These are phyloP conservation scores for Patagioenas fasciata DNA, from an alignment of 2,113 vertebrate species.

Conservation along the genomic window DNA sequence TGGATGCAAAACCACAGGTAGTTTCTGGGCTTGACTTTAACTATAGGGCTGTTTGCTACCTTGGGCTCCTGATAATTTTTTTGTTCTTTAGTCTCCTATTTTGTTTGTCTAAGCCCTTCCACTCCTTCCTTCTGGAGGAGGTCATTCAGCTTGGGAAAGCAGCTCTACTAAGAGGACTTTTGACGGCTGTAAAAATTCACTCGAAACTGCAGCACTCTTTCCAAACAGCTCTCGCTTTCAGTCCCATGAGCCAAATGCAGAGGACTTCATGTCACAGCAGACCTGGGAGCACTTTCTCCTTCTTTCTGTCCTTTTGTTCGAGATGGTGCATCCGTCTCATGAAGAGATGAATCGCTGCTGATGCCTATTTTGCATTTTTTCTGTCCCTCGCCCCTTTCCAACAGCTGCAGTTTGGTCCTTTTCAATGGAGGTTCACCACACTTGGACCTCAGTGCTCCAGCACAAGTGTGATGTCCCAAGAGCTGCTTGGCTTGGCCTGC, in stretches of 20 bases:
- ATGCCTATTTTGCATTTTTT: neutral
- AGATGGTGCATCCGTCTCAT: neutral
- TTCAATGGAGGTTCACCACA: neutral
- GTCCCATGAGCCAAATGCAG: neutral
- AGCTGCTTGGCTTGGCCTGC: neutral
- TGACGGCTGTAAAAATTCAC: neutral
- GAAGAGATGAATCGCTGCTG: neutral
- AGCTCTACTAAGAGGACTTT: neutral
- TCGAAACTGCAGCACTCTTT: neutral
- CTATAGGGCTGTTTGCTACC: neutral
- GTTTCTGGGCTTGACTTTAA: neutral
- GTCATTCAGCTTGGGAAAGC: neutral
- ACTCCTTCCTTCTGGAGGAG: neutral
- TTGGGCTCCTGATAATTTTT: neutral
- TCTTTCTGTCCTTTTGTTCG: neutral
- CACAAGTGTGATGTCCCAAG: neutral
- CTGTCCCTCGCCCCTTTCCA: neutral
- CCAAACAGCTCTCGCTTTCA: neutral
- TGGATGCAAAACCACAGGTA: accelerated
- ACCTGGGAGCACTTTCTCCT: neutral
- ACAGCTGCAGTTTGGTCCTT: neutral
- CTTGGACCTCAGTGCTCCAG: neutral
- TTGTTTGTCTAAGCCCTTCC: slow-evolving; percentile 16
- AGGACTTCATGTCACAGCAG: neutral
- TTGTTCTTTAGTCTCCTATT: neutral